phyloP scores from a whole-genome alignment of 1,140 invertebrate species.

The Heliconius eleuchia region DNA sequence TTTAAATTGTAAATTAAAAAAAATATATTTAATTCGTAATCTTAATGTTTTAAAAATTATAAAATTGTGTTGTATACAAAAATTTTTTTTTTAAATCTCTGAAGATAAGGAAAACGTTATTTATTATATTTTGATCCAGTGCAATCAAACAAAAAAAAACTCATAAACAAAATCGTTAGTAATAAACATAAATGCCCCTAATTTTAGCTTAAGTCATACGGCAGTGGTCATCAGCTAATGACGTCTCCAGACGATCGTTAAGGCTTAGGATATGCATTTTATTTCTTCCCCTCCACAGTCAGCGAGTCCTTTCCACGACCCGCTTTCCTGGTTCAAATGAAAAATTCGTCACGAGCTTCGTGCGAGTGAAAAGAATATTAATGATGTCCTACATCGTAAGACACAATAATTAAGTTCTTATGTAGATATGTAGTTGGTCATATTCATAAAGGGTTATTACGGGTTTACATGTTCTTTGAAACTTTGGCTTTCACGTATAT shows the following conservation, averaged over 20 bases:
- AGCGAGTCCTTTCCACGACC: constrained; percentile 19
- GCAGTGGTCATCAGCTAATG: constrained; percentile 32
- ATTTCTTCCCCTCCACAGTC: constrained; percentile 20
- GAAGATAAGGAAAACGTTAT: too few relatives aligned
- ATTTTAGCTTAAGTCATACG: constrained; percentile 22
- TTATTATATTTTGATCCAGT: too few relatives aligned
- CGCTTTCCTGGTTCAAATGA: constrained; percentile 21
- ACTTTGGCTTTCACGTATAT: not conserved
- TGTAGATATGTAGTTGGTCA: not conserved
- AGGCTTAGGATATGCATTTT: constrained; percentile 22
- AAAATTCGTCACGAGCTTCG: constrained; percentile 14
- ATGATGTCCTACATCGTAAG: constrained; percentile 23
- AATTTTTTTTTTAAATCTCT: too few relatives aligned
- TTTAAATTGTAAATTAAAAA: too few relatives aligned
- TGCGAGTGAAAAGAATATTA: constrained; percentile 25
- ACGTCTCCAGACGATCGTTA: constrained; percentile 27
- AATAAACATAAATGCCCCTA: too few relatives aligned
- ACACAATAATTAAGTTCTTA: constrained; percentile 16
- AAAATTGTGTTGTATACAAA: too few relatives aligned
- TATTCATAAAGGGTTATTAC: not conserved
- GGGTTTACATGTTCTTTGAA: not conserved
- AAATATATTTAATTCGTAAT: too few relatives aligned
- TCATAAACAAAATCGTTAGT: too few relatives aligned
- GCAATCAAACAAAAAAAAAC: too few relatives aligned
- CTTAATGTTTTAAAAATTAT: too few relatives aligned